Evolutionary conservation across 2,797 vertebrate species (phyloP), one percentile per base, ranked within the genome.

Genomic region (Hydrolagus colliei): DNA sequence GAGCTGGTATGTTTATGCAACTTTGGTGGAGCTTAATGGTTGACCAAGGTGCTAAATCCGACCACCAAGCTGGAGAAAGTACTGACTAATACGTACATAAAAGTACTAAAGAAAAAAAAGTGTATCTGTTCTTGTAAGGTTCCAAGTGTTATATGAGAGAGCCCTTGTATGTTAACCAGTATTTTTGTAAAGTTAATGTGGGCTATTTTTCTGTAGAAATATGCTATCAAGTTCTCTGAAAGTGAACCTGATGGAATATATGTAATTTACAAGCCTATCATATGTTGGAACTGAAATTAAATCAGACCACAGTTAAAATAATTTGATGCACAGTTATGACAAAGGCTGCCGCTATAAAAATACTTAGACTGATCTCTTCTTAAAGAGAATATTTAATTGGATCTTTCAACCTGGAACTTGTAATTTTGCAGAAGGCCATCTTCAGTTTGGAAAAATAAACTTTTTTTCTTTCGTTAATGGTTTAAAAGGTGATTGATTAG

Each of bases 111-210:
- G 79, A 82, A 41, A 65, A 35, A 16, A 84, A 80, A 84, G 27
- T 63, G 27, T 84, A 71, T 71, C 65, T 84, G 79, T 84, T 84
- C 68, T 84, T 84, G 79, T 84, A 84, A 84, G 79, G 79, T 71
- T 84, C 79, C 32, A 84, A 84, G 63, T 84, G 67, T 84, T 84
- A 52, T 84, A 84, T 68, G 65, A 84, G 32, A 84, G 79, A 84
- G 79, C 35, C 79, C 79, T 71, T 84, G 71, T 67, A 71, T 84
- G 79, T 84, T 68, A 84, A 76, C 74, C 67, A 84, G 71, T 84
- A 84, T 84, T 84, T 84, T 84, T 84, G 79, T 84, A 84, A 84
- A 84, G 18, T 84, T 71, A 84, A 63, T 84, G 75, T 68, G 63
- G 41, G 41, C 41, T 52, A 52, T 84, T 67, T 82, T 14, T 84